Evolutionary conservation across 2,888 invertebrate genomes (phyloP).

Genomic region (Syritta pipiens): DNA sequence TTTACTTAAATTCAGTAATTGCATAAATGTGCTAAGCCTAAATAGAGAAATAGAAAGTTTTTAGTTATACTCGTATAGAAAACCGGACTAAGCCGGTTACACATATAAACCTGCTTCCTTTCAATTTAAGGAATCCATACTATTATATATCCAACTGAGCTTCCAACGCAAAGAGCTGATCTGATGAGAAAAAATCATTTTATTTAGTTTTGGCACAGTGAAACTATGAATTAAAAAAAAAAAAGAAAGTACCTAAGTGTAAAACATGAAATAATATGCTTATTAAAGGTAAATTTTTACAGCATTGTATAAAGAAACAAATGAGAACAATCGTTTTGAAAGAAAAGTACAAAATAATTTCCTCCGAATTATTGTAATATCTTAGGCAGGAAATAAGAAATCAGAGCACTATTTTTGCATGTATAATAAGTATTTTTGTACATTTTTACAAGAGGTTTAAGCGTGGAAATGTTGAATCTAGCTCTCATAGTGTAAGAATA

Average conservation of each 20-base stretch:
- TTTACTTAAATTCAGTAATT: slow-evolving; percentile 4
- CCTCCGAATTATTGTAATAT: slow-evolving; percentile 53
- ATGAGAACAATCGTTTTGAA: slow-evolving; percentile 47
- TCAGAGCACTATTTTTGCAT: slow-evolving; percentile 28
- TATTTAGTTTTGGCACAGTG: slow-evolving; percentile 14
- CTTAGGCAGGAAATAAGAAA: slow-evolving; percentile 35
- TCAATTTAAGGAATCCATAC: slow-evolving; percentile 28
- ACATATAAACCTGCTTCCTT: slow-evolving; percentile 16
- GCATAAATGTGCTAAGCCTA: slow-evolving; percentile 20
- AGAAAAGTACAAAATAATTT: slow-evolving; percentile 65
- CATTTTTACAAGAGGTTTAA: slow-evolving; percentile 46
- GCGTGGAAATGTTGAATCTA: slow-evolving; percentile 6
- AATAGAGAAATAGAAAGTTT: background rate
- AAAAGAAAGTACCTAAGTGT: too few species aligned
- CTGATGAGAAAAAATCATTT: slow-evolving; percentile 3
- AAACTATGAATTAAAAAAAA: slow-evolving; percentile 15
- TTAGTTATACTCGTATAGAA: too few species aligned
- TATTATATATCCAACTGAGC: slow-evolving; percentile 36
- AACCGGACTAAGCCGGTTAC: slow-evolving; percentile 10
- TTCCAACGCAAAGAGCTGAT: slow-evolving; percentile 49
- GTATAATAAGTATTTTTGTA: slow-evolving; percentile 60
- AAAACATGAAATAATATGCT: too few species aligned
- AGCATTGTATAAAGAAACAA: slow-evolving; percentile 12
- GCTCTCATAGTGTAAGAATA: slow-evolving; percentile 48
- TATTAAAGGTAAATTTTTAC: slow-evolving; percentile 6